Evolutionary conservation across 2,797 vertebrate species (phyloP).

Genomic region (Chelidonichthys spinosus): DNA sequence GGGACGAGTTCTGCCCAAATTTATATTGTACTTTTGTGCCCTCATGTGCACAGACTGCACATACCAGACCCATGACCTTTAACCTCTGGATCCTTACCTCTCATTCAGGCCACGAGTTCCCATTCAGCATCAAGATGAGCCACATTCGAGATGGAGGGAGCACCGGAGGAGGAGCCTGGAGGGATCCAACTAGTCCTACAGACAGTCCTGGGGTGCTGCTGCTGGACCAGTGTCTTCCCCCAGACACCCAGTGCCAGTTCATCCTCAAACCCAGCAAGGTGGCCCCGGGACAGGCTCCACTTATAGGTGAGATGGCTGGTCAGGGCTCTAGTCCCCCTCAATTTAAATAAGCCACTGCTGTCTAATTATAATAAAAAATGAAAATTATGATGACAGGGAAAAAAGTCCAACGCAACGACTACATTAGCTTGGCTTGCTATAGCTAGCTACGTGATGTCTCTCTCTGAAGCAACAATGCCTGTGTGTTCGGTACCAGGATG

Average conservation of each 20-base stretch:
- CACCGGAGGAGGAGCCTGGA: constrained; percentile 49
- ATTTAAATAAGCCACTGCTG: too few species aligned
- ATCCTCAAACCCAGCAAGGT: constrained; percentile 92
- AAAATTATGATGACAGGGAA: too few species aligned
- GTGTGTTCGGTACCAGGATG: too few species aligned
- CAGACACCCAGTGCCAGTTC: constrained; percentile 94
- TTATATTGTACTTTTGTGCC: constrained; percentile 15
- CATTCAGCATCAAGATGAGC: constrained; percentile 97
- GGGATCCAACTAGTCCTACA: constrained; percentile 73
- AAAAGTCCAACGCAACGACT: too few species aligned
- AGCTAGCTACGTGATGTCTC: too few species aligned
- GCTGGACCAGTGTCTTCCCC: constrained; percentile 90
- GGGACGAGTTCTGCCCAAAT: background rate
- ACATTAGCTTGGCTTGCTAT: too few species aligned
- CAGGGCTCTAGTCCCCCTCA: background rate
- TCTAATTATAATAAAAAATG: too few species aligned
- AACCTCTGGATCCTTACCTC: constrained; percentile 49
- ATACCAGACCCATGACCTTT: constrained; percentile 44
- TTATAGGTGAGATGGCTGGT: constrained; percentile 83
- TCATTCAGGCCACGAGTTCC: constrained; percentile 93
- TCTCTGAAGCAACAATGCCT: too few species aligned
- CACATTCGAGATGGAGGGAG: constrained; percentile 86
- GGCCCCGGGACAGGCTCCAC: constrained; percentile 75
- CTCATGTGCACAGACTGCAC: constrained; percentile 7
- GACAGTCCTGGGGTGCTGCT: constrained; percentile 88